Evolutionary conservation across 2,113 vertebrate species (phyloP).

Genomic region (Tapirus terrestris): DNA sequence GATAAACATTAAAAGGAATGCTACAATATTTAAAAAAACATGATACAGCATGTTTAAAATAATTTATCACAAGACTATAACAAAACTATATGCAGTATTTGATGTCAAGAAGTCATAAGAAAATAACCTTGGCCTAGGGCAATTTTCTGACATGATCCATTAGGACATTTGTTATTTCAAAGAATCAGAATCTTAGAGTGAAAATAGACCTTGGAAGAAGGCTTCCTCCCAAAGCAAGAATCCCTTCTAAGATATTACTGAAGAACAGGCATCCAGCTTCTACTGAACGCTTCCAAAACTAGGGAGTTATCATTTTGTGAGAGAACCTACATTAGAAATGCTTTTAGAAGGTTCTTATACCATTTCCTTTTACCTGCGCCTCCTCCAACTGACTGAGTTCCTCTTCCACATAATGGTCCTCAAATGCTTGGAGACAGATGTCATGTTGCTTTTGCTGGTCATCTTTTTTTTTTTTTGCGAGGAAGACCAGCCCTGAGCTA

Average conservation of each 20-base stretch:
- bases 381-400: not conserved
- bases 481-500: no score
- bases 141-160: not conserved
- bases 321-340: not conserved
- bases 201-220: not conserved
- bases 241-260: not conserved
- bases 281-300: not conserved
- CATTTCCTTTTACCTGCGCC: not conserved
- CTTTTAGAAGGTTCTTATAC: not conserved
- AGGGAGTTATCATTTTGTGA: not conserved
- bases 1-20: slow-evolving; percentile 17
- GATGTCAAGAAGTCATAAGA: not conserved
- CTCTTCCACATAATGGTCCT: not conserved
- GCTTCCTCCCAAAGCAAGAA: not conserved
- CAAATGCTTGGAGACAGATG: not conserved
- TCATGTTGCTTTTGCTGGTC: not conserved
- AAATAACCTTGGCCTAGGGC: not conserved
- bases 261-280: not conserved
- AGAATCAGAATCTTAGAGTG: not conserved
- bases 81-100: not conserved
- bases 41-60: not conserved
- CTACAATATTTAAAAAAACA: not conserved
- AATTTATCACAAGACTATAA: not conserved
- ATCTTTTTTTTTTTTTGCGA: no score
- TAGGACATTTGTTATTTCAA: not conserved